These are phyloP conservation scores for Himalopsyche tibetana DNA, from an alignment of 2,888 invertebrate species.

Conservation along the genomic window DNA sequence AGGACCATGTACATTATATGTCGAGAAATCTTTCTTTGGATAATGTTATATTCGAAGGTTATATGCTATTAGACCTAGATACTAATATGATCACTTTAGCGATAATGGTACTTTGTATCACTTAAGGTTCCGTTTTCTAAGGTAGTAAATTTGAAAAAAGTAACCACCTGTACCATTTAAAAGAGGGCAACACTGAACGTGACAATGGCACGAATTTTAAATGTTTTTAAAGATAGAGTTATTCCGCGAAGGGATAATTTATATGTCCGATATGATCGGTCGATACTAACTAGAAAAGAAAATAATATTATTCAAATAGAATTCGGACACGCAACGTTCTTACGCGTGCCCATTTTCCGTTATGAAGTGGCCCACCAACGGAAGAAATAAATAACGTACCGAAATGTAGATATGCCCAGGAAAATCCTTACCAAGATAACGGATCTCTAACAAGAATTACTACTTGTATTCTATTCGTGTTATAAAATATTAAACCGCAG, in stretches of 20 bases:
- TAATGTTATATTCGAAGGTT: neutral
- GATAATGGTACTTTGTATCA: conserved; percentile 4
- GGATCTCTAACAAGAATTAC: neutral
- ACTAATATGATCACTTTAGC: neutral
- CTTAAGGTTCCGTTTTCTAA: neutral
- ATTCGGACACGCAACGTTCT: conserved; percentile 28
- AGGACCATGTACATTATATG: too few relatives aligned
- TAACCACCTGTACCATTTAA: neutral
- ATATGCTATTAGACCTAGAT: neutral
- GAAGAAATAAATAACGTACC: conserved; percentile 40
- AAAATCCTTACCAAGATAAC: neutral
- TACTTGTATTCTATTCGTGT: neutral
- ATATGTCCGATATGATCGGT: neutral
- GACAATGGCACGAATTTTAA: conserved; percentile 1
- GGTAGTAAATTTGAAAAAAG: conserved; percentile 3
- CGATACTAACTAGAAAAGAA: neutral
- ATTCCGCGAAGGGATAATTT: conserved; percentile 2
- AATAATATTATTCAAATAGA: conserved; percentile 28
- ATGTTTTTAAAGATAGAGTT: neutral
- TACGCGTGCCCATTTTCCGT: conserved; percentile 7
- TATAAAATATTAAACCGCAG: neutral
- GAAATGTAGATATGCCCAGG: conserved; percentile 3
- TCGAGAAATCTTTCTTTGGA: too few relatives aligned
- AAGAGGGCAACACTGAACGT: neutral
- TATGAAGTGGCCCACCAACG: conserved; percentile 1